A percentile compares a stretch with the other conserved stretches of the same genome.
phyloP scores from a whole-genome alignment of 2,888 invertebrate species.

The Bellardia bayeri region DNA sequence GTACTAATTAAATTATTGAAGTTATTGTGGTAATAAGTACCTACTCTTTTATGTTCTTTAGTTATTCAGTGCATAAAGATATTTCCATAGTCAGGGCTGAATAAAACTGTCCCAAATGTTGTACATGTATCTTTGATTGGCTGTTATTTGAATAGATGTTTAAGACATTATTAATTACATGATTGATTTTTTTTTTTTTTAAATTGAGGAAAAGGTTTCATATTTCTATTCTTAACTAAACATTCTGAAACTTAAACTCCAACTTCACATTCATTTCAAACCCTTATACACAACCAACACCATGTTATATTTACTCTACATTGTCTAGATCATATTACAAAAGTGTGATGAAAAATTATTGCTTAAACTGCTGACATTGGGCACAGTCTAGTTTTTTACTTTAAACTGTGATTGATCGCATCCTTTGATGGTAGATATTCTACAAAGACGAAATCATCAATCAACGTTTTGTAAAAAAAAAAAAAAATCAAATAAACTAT shows the following conservation, averaged over 20 bases:
- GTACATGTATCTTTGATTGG: no score
- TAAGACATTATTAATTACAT: no score
- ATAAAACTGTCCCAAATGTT: no score
- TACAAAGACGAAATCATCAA: constrained; percentile 45
- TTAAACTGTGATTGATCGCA: constrained; percentile 52
- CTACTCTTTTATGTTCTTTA: no score
- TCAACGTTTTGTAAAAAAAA: constrained; percentile 36
- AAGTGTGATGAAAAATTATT: constrained; percentile 31
- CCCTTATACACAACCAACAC: background rate
- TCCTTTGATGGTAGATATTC: constrained; percentile 49
- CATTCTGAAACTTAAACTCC: background rate
- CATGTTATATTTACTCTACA: background rate
- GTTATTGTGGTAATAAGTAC: no score
- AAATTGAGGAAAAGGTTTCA: no score
- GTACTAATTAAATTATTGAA: no score
- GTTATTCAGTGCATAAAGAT: no score
- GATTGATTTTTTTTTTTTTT: no score
- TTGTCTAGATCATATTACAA: constrained; percentile 15
- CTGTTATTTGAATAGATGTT: no score
- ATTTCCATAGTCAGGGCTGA: no score
- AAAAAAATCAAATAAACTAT: constrained; percentile 32
- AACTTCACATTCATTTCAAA: background rate
- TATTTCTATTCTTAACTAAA: no score
- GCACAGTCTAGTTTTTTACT: background rate
- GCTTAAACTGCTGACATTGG: constrained; percentile 26